A percentile compares a stretch with the other conserved stretches of the same genome.
phyloP scores from a whole-genome alignment of 2,113 vertebrate species.

The Glaucidium brasilianum region DNA sequence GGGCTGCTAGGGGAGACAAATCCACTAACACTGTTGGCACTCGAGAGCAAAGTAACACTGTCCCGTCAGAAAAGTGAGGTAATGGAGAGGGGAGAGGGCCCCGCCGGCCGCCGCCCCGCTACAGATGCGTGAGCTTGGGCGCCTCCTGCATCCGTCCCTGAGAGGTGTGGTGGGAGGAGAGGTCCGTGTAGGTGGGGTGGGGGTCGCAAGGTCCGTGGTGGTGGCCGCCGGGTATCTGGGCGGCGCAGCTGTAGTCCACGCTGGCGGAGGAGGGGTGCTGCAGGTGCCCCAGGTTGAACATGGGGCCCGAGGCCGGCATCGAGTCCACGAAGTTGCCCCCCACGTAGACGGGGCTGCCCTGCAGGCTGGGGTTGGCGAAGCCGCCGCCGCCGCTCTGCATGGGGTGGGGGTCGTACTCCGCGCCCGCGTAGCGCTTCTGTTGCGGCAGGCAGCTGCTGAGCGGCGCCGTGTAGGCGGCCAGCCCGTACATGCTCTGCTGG shows the following conservation, averaged over 20 bases:
- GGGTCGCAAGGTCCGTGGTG: conserved; percentile 99
- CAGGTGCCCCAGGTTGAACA: conserved; percentile 98
- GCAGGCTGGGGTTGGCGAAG: conserved; percentile 93
- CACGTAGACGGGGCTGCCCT: conserved; percentile 98
- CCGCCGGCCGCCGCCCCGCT: conserved; percentile 77
- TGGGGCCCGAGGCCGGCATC: conserved; percentile 97
- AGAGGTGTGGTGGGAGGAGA: conserved; percentile 97
- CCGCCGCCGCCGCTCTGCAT: conserved; percentile 93
- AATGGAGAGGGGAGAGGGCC: conserved; percentile 85
- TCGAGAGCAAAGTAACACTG: conserved; percentile 78
- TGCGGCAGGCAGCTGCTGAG: conserved; percentile 96
- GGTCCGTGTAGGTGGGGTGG: conserved; percentile 99
- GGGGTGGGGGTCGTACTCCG: conserved; percentile 95
- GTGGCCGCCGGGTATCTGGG: conserved; percentile 97
- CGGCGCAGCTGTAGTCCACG: conserved; percentile 99
- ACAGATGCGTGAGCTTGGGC: conserved; percentile 99
- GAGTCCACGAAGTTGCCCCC: conserved; percentile 99
- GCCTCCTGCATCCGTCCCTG: conserved; percentile 99
- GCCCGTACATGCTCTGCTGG: conserved; percentile 97
- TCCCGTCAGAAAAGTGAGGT: conserved; percentile 86
- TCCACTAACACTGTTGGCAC: conserved; percentile 85
- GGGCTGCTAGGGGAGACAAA: conserved; percentile 68
- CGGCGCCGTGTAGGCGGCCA: conserved; percentile 97
- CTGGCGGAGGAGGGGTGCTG: conserved; percentile 98
- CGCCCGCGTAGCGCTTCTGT: conserved; percentile 94